These are phyloP conservation scores for Drosophila suboccidentalis DNA, from an alignment of 2,888 invertebrate genomes.

Conservation along the genomic window DNA sequence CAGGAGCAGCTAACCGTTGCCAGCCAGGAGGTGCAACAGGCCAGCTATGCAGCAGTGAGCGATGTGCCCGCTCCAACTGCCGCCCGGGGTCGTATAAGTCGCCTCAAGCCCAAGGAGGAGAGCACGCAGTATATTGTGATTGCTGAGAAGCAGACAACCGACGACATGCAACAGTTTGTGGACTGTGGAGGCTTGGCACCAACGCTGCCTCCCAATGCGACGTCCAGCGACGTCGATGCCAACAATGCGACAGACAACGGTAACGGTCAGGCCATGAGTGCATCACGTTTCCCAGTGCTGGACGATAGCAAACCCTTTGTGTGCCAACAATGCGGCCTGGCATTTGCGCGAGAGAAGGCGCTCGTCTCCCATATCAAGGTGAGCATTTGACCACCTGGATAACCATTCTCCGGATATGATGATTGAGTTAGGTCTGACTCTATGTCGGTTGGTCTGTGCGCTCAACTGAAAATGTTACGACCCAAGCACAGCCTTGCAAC, in stretches of 20 bases:
- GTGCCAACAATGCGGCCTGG: constrained; percentile 91
- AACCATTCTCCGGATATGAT: constrained; percentile 35
- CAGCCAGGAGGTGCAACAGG: constrained; percentile 33
- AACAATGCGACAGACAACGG: constrained; percentile 17
- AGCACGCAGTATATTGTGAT: constrained; percentile 76
- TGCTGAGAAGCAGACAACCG: constrained; percentile 49
- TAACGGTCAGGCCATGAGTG: constrained; percentile 9
- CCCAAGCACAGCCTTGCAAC: constrained; percentile 47
- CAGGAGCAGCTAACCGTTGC: constrained; percentile 31
- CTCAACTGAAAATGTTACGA: constrained; percentile 59
- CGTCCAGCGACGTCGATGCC: constrained; percentile 15
- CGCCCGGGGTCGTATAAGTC: constrained; percentile 78
- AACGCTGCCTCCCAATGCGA: constrained; percentile 27
- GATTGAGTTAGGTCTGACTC: constrained; percentile 42
- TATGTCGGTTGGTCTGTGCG: constrained; percentile 48
- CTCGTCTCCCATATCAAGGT: constrained; percentile 91
- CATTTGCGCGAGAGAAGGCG: constrained; percentile 93
- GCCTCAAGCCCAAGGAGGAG: constrained; percentile 82
- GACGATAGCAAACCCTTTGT: constrained; percentile 93
- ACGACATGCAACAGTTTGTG: constrained; percentile 49
- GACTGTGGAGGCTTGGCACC: constrained; percentile 53
- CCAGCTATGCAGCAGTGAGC: constrained; percentile 38
- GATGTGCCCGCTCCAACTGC: constrained; percentile 44
- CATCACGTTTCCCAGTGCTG: constrained; percentile 86
- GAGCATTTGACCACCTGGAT: background rate